Percentiles rank a stretch among this genome's conserved stretches.
These are phyloP conservation scores for Eidolon dupreanum DNA, from an alignment of 2,797 vertebrate genomes.

Conservation along the genomic window DNA sequence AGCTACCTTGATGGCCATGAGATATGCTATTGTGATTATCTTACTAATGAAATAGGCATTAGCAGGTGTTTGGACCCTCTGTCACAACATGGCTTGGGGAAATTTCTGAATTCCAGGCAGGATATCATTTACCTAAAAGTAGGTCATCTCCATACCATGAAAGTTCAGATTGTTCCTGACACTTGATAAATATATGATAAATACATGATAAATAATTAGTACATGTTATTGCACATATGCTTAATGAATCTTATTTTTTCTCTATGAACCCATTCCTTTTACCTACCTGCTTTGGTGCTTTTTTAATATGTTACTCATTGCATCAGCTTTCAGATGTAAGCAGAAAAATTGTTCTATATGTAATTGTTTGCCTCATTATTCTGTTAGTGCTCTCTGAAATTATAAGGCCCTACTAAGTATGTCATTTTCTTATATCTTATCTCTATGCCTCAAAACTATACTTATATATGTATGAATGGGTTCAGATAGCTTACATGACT, in stretches of 20 bases:
- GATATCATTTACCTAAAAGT: background rate
- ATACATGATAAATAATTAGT: background rate
- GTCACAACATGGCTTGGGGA: background rate
- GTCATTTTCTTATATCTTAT: background rate
- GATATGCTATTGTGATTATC: background rate
- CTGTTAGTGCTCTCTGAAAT: background rate
- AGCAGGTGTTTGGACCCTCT: background rate
- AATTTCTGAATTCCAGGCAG: background rate
- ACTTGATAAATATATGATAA: background rate
- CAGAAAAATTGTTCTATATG: background rate
- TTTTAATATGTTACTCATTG: constrained; percentile 8
- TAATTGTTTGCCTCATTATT: background rate
- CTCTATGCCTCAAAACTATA: background rate
- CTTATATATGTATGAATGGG: background rate
- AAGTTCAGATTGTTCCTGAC: background rate
- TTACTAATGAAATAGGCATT: background rate
- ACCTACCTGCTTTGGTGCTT: background rate
- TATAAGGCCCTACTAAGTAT: background rate
- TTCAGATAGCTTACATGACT: background rate
- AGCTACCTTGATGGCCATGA: background rate
- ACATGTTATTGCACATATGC: background rate
- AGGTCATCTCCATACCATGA: background rate
- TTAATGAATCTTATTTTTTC: constrained; percentile 19
- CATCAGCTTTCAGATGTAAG: background rate
- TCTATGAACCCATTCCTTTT: background rate